Evolutionary conservation across 2,888 invertebrate species (phyloP), one percentile per base, ranked within the genome.

Genomic region (Calliopum simillimum): DNA sequence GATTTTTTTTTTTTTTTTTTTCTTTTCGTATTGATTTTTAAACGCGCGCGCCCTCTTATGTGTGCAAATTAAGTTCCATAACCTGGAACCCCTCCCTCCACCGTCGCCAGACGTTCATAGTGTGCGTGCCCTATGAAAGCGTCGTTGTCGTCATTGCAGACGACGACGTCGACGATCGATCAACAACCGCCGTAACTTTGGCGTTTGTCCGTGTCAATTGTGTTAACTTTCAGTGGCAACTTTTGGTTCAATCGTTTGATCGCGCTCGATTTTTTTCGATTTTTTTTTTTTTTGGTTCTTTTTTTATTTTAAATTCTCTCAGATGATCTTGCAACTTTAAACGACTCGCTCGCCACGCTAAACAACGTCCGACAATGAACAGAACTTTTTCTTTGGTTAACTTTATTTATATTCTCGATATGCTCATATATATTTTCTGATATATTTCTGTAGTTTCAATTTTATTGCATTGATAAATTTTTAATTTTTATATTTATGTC

Each of bases 41-140:
- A 56, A 41, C 65, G 46, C 55, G 65, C 65, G 46, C 55, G 65
- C 65, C n/a, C 23, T 43, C 55, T 55, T 23, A 46, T 43, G 55
- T 44, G 44, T 56, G 55, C 55, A 56, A 66, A 66, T 66, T 56
- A 64, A n/a, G n/a, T 55, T 12, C 44, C 46, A 23, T 66, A 23
- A 55, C n/a, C 65, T 43, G 19, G 44, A 51, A 41, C 43, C 14
- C 8, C 5, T 16, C 49, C 4, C 16, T 53, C 53, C 53, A 21
- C 19, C 53, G 53, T 21, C 49, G 5, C 49, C 21, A 16, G 16
- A 53, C 53, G 19, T 12, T 43, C 59, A 41, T 41, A 41, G 41
- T 21, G 25, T 16, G 19, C 16, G 11, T 2, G 59, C n/a, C 12
- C 14, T 43, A 33, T 33, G 33, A 8, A 33, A 5, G 33, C 33